Conservation (phyloP, 2,888 invertebrate genomes). For the Nemoura dubitans region DNA sequence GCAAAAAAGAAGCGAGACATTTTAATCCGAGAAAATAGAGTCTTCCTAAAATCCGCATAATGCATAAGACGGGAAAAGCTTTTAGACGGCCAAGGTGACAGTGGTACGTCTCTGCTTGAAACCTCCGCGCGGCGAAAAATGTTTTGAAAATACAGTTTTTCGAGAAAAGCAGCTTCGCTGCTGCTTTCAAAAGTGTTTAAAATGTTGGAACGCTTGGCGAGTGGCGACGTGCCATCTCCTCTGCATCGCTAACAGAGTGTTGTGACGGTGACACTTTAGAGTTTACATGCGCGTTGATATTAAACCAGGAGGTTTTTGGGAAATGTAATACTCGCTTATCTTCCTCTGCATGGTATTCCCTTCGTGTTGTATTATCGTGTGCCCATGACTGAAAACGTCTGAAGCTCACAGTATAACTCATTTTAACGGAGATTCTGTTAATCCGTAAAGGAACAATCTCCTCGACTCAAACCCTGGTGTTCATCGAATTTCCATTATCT, state of each 20-base stretch:
- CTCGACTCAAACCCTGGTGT: neutral
- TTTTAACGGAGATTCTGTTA: neutral
- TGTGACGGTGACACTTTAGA: no score
- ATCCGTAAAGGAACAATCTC: neutral
- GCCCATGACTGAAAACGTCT: neutral
- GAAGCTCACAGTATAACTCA: neutral
- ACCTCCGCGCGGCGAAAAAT: neutral
- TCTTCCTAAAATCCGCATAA: neutral
- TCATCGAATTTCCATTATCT: conserved; percentile 2
- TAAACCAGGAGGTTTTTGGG: neutral
- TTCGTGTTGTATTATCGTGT: neutral
- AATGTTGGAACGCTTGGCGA: neutral
- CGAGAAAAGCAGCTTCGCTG: neutral
- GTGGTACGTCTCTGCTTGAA: neutral
- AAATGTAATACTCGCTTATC: neutral
- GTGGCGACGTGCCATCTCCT: neutral
- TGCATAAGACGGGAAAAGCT: neutral
- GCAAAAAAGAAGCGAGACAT: neutral
- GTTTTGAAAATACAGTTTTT: neutral
- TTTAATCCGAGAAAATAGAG: neutral
- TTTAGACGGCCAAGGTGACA: neutral
- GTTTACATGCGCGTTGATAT: no score
- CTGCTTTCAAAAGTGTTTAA: neutral
- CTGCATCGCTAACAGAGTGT: neutral
- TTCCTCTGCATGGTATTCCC: neutral